phyloP scores from a whole-genome alignment of 2,797 vertebrate genomes.

The Psittacula echo region DNA sequence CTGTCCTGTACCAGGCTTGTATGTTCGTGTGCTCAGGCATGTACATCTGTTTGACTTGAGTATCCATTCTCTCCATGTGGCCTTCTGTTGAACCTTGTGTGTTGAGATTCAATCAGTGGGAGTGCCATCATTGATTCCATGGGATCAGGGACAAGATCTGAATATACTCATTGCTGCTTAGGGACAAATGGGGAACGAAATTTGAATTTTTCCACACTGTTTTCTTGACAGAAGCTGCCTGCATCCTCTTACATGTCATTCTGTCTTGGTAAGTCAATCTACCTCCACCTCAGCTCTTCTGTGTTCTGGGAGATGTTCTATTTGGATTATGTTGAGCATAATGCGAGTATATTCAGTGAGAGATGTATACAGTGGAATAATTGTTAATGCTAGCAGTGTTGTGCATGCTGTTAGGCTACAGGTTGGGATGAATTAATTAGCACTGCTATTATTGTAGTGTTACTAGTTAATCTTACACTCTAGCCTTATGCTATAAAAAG shows the following conservation, averaged over 20 bases:
- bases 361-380: background rate
- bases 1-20: background rate
- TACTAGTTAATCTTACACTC: conserved; percentile 34
- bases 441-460: conserved; percentile 15
- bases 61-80: background rate
- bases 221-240: background rate
- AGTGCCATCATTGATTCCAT: background rate
- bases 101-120: background rate
- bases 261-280: background rate
- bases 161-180: background rate
- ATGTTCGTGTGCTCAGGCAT: background rate
- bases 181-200: background rate
- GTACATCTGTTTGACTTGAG: background rate
- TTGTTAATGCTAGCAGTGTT: background rate
- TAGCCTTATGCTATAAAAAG: conserved; percentile 16
- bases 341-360: background rate
- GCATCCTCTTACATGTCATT: background rate
- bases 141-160: background rate
- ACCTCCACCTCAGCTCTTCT: background rate
- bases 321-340: background rate
- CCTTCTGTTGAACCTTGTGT: background rate
- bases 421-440: conserved; percentile 51
- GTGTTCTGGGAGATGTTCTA: background rate
- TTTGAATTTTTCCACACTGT: background rate
- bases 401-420: background rate